Conservation (phyloP, 2,888 invertebrate genomes). For the Baronia brevicornis region DNA sequence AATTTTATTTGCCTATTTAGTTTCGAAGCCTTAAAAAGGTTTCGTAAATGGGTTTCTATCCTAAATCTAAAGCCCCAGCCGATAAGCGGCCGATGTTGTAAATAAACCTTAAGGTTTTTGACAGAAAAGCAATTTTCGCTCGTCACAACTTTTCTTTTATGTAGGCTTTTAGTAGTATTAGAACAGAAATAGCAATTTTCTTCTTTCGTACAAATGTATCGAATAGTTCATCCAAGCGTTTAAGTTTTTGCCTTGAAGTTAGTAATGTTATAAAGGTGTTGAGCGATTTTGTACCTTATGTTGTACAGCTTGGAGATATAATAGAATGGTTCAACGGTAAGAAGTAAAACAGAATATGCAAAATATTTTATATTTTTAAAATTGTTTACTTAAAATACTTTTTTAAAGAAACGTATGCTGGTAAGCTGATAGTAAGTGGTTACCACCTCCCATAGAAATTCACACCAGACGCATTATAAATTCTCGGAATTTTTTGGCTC, state of each 20-base stretch:
- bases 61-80: slow-evolving; percentile 11
- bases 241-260: slow-evolving; percentile 6
- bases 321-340: no score
- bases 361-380: no score
- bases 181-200: slow-evolving; percentile 10
- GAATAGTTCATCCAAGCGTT: slow-evolving; percentile 8
- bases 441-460: no score
- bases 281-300: no score
- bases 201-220: slow-evolving; percentile 11
- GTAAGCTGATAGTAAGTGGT: no score
- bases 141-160: slow-evolving; percentile 1
- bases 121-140: slow-evolving; percentile 11
- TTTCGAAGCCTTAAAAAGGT: slow-evolving; percentile 21
- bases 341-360: no score
- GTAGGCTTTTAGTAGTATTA: slow-evolving; percentile 6
- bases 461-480: no score
- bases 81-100: slow-evolving; percentile 4
- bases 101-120: slow-evolving; percentile 5
- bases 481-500: no score
- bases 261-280: no score
- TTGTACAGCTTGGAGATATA: no score
- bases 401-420: no score
- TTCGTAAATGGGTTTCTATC: slow-evolving; percentile 17
- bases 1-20: slow-evolving; percentile 21
- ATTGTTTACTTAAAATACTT: no score